phyloP scores from a whole-genome alignment of 2,113 vertebrate genomes.

The Apus apus region DNA sequence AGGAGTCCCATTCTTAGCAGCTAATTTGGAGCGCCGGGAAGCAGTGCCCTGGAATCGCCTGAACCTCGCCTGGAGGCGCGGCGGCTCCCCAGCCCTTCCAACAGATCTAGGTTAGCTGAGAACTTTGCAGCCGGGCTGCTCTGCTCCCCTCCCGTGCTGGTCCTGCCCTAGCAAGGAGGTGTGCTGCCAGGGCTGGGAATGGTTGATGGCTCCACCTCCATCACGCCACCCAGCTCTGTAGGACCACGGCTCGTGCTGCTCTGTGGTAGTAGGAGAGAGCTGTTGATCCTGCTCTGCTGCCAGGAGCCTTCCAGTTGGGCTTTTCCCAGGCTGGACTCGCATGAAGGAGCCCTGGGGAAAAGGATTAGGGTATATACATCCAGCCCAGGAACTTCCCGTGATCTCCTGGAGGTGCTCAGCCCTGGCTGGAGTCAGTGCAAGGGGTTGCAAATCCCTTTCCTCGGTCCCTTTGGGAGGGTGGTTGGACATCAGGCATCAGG shows the following conservation, averaged over 20 bases:
- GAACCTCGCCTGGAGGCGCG: constrained; percentile 41
- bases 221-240: accelerated
- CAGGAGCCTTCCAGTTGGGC: not conserved
- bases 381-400: not conserved
- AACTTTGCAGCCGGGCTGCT: not conserved
- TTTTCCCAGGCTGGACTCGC: not conserved
- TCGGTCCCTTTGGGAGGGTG: not conserved
- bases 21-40: constrained; percentile 43
- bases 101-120: constrained; percentile 50
- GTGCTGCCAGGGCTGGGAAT: accelerated
- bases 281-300: accelerated
- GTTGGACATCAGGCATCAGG: not conserved
- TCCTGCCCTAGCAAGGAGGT: not conserved
- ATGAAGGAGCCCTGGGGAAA: accelerated
- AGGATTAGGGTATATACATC: not conserved
- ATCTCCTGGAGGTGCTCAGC: not conserved
- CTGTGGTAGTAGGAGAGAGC: not conserved
- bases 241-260: accelerated
- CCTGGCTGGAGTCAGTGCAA: accelerated
- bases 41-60: constrained; percentile 27
- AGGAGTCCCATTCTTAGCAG: constrained; percentile 67
- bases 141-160: not conserved
- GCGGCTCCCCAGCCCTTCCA: not conserved
- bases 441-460: not conserved
- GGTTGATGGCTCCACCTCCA: not conserved